Percentiles rank a stretch among this genome's conserved stretches.
Evolutionary conservation across 1,140 invertebrate genomes (phyloP).

Genomic region (Drosophila littoralis): DNA sequence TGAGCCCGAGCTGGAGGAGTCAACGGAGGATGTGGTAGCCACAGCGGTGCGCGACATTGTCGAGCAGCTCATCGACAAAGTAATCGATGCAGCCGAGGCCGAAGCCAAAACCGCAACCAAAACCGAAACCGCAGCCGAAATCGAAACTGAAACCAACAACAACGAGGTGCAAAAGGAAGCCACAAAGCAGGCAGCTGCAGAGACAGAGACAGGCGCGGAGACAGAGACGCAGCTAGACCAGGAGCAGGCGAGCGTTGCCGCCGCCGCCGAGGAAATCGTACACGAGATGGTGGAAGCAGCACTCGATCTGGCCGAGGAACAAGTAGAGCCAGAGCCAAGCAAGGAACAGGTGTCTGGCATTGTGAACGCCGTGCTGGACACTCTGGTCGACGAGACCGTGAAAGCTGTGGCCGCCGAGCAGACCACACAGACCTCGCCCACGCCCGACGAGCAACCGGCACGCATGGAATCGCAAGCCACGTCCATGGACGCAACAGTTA

Average conservation of each 20-base stretch:
- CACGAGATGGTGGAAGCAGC: constrained; percentile 76
- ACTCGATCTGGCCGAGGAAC: constrained; percentile 41
- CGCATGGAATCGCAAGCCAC: background rate
- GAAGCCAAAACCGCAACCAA: constrained; percentile 22
- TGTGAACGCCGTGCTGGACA: constrained; percentile 69
- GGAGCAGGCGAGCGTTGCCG: constrained; percentile 34
- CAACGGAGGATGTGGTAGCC: constrained; percentile 54
- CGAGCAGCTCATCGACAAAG: constrained; percentile 76
- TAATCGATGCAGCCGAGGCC: constrained; percentile 68
- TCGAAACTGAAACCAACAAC: constrained; percentile 68
- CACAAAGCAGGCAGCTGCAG: constrained; percentile 1
- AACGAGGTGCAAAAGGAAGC: constrained; percentile 55
- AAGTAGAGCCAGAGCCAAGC: background rate
- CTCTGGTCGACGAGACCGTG: constrained; percentile 71
- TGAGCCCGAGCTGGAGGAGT: constrained; percentile 12
- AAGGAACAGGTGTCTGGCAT: constrained; percentile 65
- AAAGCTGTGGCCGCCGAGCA: constrained; percentile 60
- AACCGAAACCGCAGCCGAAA: background rate
- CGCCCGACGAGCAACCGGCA: constrained; percentile 12
- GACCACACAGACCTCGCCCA: constrained; percentile 58
- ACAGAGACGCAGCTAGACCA: constrained; percentile 4
- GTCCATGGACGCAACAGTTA: constrained; percentile 4
- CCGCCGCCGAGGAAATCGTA: constrained; percentile 65
- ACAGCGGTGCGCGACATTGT: constrained; percentile 73
- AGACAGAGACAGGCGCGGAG: constrained; percentile 5